Conservation (phyloP, 2,113 vertebrate species). For the Dasyprocta punctata region DNA sequence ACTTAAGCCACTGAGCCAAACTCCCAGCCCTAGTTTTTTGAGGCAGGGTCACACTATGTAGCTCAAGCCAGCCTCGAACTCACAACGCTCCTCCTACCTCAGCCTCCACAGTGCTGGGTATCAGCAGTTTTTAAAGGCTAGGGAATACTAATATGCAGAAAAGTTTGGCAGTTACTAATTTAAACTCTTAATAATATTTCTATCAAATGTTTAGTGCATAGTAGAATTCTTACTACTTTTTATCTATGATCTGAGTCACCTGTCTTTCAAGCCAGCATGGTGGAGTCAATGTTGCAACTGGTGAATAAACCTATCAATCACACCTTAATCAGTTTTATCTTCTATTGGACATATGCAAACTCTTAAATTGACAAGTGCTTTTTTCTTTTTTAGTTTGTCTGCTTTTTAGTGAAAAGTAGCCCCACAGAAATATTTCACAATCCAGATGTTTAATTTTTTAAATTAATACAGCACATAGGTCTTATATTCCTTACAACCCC, state of each 20-base stretch:
- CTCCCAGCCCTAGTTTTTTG: too few relatives aligned
- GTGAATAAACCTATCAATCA: neutral
- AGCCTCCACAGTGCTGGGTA: too few relatives aligned
- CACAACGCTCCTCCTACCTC: too few relatives aligned
- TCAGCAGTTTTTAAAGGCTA: neutral
- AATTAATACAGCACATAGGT: neutral
- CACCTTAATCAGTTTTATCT: neutral
- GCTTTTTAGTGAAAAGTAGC: neutral
- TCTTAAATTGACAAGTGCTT: neutral
- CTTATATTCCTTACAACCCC: neutral
- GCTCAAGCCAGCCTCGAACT: too few relatives aligned
- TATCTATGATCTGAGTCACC: neutral
- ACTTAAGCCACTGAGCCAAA: too few relatives aligned
- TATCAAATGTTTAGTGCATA: neutral
- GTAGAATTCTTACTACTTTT: neutral
- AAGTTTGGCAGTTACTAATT: neutral
- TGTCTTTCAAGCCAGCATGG: neutral
- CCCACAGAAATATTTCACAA: neutral
- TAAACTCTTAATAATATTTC: neutral
- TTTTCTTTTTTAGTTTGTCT: neutral
- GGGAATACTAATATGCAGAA: neutral
- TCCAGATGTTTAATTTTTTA: neutral
- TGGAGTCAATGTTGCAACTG: neutral
- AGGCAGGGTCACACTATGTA: too few relatives aligned
- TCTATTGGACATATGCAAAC: neutral